Evolutionary conservation across 2,113 vertebrate species (phyloP), one percentile per base, ranked within the genome.

Genomic region (Lophura nycthemera): DNA sequence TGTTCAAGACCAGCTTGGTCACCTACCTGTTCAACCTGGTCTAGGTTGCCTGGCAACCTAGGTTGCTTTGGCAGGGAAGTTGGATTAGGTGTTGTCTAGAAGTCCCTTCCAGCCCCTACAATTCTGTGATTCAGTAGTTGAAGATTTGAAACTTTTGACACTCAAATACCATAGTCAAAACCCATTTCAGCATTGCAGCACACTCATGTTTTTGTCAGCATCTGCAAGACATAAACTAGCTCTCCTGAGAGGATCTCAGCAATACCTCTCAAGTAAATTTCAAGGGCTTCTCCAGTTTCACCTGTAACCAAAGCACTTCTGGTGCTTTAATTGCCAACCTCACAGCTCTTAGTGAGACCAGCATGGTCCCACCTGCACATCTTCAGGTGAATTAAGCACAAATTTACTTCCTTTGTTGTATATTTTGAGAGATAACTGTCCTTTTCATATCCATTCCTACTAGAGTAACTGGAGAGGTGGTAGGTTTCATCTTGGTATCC

Each of bases 371-470:
- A 5, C 60, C 29, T 66, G 8, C 67, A 17, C 5, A 2, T 36
- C 63, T 94, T 57, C 38, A 45, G 50, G 42, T 65, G 36, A 11
- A 38, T 48, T 74, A 90, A 71, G 6, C 38, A 77, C 11, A 42
- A 66, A 76, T 66, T 86, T 60, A 21, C 19, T 65, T 73, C 69
- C 43, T 17, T 66, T 16, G 40, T 70, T 57, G 30, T 22, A 22
- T 77, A 24, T 60, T 94, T 86, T 90, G 50, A 73, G 13, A 21
- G 16, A 34, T 45, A 8, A 5, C 38, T 76, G 64, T 54, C 12
- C 3, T 73, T 81, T 78, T 40, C 73, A 32, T 59, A 59, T 5
- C 16, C 0, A 0, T n/a, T 9, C 70, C 45, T 86, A 10, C 40
- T 79, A 22, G 8, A 0, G 0, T 79, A 85, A 9, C 8, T 38